A percentile compares a stretch with the other conserved stretches of the same genome.
Conservation (phyloP, 53 echinoderm and acorn worm genomes). For the Pentamera pediparva region DNA sequence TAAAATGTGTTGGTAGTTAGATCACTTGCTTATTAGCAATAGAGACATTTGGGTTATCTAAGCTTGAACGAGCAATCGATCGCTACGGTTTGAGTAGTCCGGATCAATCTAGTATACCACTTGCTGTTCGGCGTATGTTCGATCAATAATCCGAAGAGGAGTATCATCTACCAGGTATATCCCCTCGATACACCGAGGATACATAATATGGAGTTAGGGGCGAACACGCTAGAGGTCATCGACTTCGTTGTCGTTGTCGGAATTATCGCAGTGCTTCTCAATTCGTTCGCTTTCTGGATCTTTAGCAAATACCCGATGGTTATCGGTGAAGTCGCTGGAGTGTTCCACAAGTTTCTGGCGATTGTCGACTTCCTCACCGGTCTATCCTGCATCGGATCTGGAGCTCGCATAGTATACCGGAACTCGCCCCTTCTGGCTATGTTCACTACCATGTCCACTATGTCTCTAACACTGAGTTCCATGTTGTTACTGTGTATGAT, state of each 20-base stretch:
- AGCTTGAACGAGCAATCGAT: no score
- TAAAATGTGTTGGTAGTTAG: no score
- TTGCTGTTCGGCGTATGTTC: no score
- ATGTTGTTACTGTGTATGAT: neutral
- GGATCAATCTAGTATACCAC: no score
- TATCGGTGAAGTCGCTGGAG: neutral
- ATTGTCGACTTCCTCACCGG: constrained; percentile 1
- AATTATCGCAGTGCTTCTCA: neutral
- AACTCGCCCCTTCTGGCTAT: neutral
- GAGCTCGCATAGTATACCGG: no score
- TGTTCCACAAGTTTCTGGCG: constrained; percentile 11
- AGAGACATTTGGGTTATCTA: no score
- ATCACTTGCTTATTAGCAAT: no score
- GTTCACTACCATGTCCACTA: constrained; percentile 8
- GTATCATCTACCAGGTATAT: no score
- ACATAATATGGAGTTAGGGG: no score
- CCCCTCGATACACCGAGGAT: no score
- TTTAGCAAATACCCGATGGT: neutral
- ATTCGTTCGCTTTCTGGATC: neutral
- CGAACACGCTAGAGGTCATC: neutral
- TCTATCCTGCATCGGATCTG: neutral
- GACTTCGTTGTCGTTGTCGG: constrained; percentile 4
- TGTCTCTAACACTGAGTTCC: constrained; percentile 6
- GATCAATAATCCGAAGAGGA: no score
- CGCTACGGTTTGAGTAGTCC: no score